Evolutionary conservation across 1,140 invertebrate species (phyloP).

Genomic region (Samia ricini): DNA sequence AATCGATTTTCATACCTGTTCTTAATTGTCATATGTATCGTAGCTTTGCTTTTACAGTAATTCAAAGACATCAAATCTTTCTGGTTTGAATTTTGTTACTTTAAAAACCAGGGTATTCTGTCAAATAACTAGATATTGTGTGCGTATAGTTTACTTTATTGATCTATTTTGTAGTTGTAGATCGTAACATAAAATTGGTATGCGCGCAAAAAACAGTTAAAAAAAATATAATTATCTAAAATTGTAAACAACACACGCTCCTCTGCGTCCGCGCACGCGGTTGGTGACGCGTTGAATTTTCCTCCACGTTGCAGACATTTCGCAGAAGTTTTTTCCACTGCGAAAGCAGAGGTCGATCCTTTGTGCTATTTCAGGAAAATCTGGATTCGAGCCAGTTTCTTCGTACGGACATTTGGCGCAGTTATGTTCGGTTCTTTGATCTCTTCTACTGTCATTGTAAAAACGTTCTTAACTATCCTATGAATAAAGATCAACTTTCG

Average conservation of each 20-base stretch:
- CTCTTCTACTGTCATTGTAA: constrained; percentile 26
- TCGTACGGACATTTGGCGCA: constrained; percentile 49
- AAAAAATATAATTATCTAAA: not conserved
- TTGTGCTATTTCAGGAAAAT: constrained; percentile 74
- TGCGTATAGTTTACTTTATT: too few relatives aligned
- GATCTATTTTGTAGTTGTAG: not conserved
- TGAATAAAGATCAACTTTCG: constrained; percentile 12
- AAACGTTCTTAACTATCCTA: constrained; percentile 16
- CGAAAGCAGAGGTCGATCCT: constrained; percentile 62
- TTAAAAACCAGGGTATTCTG: too few relatives aligned
- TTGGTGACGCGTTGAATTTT: constrained; percentile 63
- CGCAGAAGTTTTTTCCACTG: constrained; percentile 65
- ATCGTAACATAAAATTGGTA: not conserved
- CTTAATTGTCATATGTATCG: too few relatives aligned
- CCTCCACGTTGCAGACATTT: constrained; percentile 57
- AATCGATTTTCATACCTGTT: too few relatives aligned
- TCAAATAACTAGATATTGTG: too few relatives aligned
- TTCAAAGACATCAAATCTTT: too few relatives aligned
- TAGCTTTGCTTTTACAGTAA: too few relatives aligned
- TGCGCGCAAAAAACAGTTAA: not conserved
- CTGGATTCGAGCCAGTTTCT: constrained; percentile 57
- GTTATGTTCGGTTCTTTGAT: constrained; percentile 53
- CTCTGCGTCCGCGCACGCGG: constrained; percentile 17
- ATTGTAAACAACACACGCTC: constrained; percentile 3
- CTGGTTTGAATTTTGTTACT: too few relatives aligned